Conservation (phyloP, 2,113 vertebrate species). For the Okapia johnstoni region DNA sequence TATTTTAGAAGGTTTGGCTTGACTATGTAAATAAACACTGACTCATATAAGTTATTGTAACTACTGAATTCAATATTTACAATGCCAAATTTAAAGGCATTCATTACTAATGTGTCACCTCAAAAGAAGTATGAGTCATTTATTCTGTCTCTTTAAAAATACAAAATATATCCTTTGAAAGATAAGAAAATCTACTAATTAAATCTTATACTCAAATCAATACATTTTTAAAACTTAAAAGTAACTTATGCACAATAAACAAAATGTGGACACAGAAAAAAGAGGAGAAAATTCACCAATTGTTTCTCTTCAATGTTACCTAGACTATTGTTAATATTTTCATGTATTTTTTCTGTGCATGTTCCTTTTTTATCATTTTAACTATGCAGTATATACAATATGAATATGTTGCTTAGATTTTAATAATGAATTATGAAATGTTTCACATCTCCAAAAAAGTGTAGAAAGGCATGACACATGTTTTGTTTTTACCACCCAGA, state of each 20-base stretch:
- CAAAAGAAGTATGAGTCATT: constrained; percentile 8
- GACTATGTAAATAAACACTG: constrained; percentile 50
- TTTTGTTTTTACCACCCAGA: neutral
- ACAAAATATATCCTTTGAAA: constrained; percentile 13
- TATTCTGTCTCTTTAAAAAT: constrained; percentile 14
- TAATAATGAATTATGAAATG: neutral
- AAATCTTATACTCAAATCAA: neutral
- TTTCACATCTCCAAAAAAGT: neutral
- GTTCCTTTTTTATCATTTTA: neutral
- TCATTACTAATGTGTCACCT: neutral
- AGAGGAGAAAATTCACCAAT: neutral
- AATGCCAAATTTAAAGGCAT: constrained; percentile 52
- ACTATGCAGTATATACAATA: neutral
- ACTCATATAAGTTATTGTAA: constrained; percentile 58
- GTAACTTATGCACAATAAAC: neutral
- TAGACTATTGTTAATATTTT: neutral
- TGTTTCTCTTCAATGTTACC: neutral
- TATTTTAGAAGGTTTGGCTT: constrained; percentile 48
- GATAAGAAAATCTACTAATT: neutral
- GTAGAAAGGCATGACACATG: neutral
- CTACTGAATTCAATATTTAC: constrained; percentile 57
- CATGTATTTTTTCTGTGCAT: neutral
- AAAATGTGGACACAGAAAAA: neutral
- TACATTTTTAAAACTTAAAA: neutral
- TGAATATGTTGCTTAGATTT: neutral